Percentiles rank a stretch among this genome's conserved stretches.
phyloP scores from a whole-genome alignment of 2,113 vertebrate species.

The Parus major region DNA sequence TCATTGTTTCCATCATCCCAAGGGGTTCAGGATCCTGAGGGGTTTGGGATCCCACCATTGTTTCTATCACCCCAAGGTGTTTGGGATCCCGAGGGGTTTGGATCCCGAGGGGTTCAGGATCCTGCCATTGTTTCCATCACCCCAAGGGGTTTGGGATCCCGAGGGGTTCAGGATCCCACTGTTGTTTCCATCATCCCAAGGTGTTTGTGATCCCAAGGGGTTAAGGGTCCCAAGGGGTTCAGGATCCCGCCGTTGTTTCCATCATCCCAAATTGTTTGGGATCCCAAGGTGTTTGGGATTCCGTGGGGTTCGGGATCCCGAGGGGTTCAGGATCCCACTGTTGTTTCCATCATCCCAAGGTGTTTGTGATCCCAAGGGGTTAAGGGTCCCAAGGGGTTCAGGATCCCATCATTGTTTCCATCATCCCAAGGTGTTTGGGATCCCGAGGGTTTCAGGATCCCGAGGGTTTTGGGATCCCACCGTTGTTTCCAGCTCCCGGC shows the following conservation, averaged over 20 bases:
- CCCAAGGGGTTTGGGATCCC: background rate
- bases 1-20: background rate
- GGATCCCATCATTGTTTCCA: background rate
- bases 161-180: background rate
- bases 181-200: background rate
- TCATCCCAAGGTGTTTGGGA: no score
- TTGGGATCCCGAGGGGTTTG: background rate
- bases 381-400: background rate
- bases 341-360: background rate
- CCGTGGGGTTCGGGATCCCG: background rate
- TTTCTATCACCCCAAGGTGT: background rate
- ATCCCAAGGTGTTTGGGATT: no score
- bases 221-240: no score
- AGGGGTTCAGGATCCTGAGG: background rate
- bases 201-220: background rate
- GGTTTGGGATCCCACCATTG: background rate
- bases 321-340: no score
- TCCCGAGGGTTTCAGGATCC: background rate
- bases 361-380: no score
- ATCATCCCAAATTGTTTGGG: background rate
- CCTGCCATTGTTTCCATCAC: background rate
- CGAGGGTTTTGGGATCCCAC: background rate
- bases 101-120: background rate
- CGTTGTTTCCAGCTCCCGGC: background rate
- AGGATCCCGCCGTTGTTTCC: no score